Conservation (phyloP, 2,113 vertebrate genomes). For the Toxotes jaculatrix region DNA sequence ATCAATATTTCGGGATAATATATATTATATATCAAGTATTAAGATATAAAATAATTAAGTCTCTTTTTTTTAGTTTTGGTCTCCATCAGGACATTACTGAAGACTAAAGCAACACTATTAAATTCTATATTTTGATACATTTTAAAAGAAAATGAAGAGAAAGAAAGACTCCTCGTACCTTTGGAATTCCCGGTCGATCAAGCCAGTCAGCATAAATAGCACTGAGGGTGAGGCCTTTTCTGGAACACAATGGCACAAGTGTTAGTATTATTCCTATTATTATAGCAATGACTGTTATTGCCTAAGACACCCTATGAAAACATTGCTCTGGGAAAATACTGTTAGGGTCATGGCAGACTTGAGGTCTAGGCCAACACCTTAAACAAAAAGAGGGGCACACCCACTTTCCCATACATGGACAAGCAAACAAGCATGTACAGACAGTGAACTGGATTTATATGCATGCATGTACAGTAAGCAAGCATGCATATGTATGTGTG, state of each 20-base stretch:
- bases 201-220: conserved; percentile 92
- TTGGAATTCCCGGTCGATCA: conserved; percentile 91
- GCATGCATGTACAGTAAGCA: conserved; percentile 25
- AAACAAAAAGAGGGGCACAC: conserved; percentile 70
- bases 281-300: conserved; percentile 67
- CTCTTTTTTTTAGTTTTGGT: background rate
- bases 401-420: conserved; percentile 37
- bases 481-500: background rate
- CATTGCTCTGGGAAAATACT: conserved; percentile 64
- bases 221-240: conserved; percentile 88
- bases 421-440: conserved; percentile 55
- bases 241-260: conserved; percentile 84
- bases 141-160: conserved; percentile 13
- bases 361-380: conserved; percentile 62
- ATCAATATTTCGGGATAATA: background rate
- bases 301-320: conserved; percentile 70
- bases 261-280: conserved; percentile 67
- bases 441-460: conserved; percentile 47
- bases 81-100: background rate
- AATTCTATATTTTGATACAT: background rate
- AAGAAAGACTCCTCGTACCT: conserved; percentile 83
- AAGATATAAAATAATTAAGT: background rate
- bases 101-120: background rate
- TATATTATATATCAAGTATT: background rate
- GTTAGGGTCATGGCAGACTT: conserved; percentile 38